Base-by-base conservation (phyloP, 2,797 vertebrate species). In the Gadopsis marmoratus region DNA sequence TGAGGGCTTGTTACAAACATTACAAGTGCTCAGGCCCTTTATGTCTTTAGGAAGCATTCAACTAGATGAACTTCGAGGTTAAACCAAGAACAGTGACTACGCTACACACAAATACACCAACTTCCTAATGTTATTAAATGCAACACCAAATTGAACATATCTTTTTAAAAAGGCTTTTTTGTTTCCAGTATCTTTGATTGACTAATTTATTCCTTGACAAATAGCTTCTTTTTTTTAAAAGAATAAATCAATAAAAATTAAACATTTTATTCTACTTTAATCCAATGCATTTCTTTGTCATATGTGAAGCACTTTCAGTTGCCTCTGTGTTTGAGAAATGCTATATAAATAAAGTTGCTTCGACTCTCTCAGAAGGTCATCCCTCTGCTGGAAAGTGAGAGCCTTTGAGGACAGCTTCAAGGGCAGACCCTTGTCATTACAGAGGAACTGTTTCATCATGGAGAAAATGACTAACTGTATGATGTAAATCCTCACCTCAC, bases 381-480 rank as follows among this genome's bases (percentile, higher is more conserved):
- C 43, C 37, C 16, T 69, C 10, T n/a, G 68, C 31, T 71, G 66
- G 72, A 62, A 70, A 79, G 71, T 19, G 31, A 58, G 37, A n/a
- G 51, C 62, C 26, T 67, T 71, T 56, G 69, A 82, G 19, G 76
- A 75, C 43, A 48, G 66, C 56, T 63, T 53, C 48, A 69, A 51
- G 51, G 79, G 84, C 58, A 67, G 75, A 78, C 70, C 13, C 6
- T 65, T 70, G 71, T 81, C 84, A 74, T 78, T 55, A 71, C 41
- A 79, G 29, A 87, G 66, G 51, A 71, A 81, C 59, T 78, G 33
- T 78, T 45, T 67, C 73, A 67, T 71, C 41, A 14, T 54, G 65
- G 58, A 59, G 55, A 53, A 84, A 79, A 74, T 65, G 59, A 84
- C 64, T 75, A 67, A 76, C 67, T 43, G 51, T 26, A 54, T 81